These are phyloP conservation scores for Hyalella azteca DNA, from an alignment of 2,888 invertebrate genomes.

Conservation along the genomic window DNA sequence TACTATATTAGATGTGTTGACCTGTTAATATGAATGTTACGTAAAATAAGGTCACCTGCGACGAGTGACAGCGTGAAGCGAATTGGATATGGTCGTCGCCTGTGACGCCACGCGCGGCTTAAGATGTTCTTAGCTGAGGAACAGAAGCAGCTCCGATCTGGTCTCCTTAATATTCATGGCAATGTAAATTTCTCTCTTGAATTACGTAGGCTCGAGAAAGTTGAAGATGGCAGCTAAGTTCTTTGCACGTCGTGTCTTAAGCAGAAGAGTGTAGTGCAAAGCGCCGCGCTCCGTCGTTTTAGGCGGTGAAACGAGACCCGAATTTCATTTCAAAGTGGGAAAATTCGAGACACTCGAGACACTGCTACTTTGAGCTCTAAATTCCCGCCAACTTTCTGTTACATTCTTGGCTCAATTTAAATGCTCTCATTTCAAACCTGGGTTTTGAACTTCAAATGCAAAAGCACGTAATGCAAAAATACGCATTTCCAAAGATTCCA, in stretches of 20 bases:
- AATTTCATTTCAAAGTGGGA: not conserved
- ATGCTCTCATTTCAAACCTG: not conserved
- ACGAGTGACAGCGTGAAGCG: too few relatives aligned
- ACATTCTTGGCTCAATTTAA: not conserved
- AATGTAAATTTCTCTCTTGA: slow-evolving; percentile 32
- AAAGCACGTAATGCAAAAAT: not conserved
- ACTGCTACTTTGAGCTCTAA: not conserved
- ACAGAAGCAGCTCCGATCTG: slow-evolving; percentile 1
- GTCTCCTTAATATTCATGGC: slow-evolving; percentile 32
- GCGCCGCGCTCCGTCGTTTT: not conserved
- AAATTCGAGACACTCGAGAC: not conserved
- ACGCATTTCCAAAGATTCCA: not conserved
- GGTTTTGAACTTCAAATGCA: not conserved
- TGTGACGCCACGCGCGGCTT: not conserved
- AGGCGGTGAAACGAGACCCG: slow-evolving; percentile 2
- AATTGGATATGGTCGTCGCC: too few relatives aligned
- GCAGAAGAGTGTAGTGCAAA: slow-evolving; percentile 6
- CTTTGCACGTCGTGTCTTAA: slow-evolving; percentile 12
- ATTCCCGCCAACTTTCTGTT: not conserved
- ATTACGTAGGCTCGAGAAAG: slow-evolving; percentile 23
- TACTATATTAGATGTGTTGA: too few relatives aligned
- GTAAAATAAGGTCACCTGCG: too few relatives aligned
- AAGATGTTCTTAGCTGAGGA: slow-evolving; percentile 4
- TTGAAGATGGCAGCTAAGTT: slow-evolving; percentile 33
- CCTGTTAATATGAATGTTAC: too few relatives aligned